A percentile compares a stretch with the other conserved stretches of the same genome.
These are phyloP conservation scores for Temnothorax rugatulus DNA, from an alignment of 2,888 invertebrate genomes.

Conservation along the genomic window DNA sequence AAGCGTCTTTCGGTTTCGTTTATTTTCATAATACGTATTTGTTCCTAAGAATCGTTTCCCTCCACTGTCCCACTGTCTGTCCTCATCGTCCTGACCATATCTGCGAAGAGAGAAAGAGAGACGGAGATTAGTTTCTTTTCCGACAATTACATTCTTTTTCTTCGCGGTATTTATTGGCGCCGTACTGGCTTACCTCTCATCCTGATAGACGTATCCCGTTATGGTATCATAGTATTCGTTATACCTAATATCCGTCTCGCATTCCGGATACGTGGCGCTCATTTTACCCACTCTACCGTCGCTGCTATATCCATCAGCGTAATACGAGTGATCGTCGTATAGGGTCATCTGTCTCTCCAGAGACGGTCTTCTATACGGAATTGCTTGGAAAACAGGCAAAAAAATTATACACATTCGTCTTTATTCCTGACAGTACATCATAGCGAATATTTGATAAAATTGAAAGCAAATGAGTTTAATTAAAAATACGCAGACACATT, in stretches of 20 bases:
- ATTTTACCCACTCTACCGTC: conserved; percentile 81
- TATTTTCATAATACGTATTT: conserved; percentile 83
- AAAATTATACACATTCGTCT: conserved; percentile 14
- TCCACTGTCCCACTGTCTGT: conserved; percentile 92
- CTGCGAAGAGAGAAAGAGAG: conserved; percentile 75
- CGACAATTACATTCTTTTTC: neutral
- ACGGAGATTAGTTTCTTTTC: conserved; percentile 5
- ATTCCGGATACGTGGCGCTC: conserved; percentile 84
- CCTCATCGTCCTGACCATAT: conserved; percentile 90
- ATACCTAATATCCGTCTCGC: conserved; percentile 87
- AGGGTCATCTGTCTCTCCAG: conserved; percentile 93
- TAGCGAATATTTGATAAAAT: neutral
- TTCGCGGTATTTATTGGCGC: neutral
- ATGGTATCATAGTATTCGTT: conserved; percentile 90
- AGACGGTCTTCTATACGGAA: conserved; percentile 89
- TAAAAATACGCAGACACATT: neutral
- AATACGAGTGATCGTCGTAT: conserved; percentile 91
- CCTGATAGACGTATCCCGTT: conserved; percentile 89
- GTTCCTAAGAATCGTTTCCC: conserved; percentile 86
- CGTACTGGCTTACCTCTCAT: conserved; percentile 83
- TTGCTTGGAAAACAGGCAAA: conserved; percentile 70
- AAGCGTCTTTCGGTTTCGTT: conserved; percentile 83
- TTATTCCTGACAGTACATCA: neutral
- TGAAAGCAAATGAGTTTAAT: neutral
- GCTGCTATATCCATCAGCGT: conserved; percentile 85